Conservation (phyloP, 2,888 invertebrate species). For the Subacronicta megacephala region DNA sequence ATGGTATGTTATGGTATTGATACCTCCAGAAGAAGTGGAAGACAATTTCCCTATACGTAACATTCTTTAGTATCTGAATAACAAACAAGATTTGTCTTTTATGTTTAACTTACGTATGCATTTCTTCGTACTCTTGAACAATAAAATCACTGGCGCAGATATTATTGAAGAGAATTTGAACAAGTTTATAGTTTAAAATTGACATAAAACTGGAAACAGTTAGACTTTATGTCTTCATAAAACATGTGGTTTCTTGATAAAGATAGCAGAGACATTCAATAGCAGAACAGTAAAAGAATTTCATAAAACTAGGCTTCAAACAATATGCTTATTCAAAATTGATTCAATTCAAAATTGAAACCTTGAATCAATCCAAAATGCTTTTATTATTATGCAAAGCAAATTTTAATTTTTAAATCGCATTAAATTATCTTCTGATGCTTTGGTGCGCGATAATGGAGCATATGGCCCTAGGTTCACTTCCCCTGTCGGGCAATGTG, state of each 20-base stretch:
- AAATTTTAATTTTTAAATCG: too few species aligned
- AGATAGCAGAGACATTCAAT: conserved; percentile 23
- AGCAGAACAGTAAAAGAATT: conserved; percentile 20
- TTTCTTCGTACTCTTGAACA: conserved; percentile 8
- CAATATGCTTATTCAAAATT: conserved; percentile 30
- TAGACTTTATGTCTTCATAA: conserved; percentile 47
- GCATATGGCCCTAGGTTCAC: too few species aligned
- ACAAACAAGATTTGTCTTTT: neutral
- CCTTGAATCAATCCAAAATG: too few species aligned
- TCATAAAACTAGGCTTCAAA: conserved; percentile 22
- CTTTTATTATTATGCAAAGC: too few species aligned
- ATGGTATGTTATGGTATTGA: too few species aligned
- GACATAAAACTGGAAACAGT: conserved; percentile 35
- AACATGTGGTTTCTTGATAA: conserved; percentile 34
- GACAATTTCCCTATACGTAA: neutral
- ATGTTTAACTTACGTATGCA: conserved; percentile 7
- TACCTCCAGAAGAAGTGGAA: too few species aligned
- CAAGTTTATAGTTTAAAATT: conserved; percentile 39
- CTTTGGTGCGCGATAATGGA: too few species aligned
- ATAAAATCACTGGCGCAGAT: conserved; percentile 24
- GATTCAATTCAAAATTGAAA: too few species aligned
- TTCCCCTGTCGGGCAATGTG: too few species aligned
- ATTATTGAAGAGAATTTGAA: conserved; percentile 34
- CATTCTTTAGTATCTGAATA: neutral
- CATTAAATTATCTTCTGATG: too few species aligned